phyloP scores from a whole-genome alignment of 2,888 invertebrate species.

The Caenorhabditis sinica region DNA sequence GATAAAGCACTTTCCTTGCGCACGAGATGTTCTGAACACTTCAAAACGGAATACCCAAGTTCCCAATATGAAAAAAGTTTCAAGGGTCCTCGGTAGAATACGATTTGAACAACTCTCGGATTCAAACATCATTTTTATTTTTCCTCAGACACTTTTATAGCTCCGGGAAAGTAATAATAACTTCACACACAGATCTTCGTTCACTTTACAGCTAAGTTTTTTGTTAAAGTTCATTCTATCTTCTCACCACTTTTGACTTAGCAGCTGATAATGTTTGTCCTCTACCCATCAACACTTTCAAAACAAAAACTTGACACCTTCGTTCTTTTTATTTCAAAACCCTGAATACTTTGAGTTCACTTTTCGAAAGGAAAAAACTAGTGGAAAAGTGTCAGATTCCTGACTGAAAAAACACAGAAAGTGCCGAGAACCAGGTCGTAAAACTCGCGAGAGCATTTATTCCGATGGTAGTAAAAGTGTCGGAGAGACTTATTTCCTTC shows the following conservation, averaged over 20 bases:
- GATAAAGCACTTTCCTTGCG: too few species aligned
- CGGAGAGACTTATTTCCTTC: not conserved
- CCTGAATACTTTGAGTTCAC: not conserved
- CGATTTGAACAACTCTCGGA: not conserved
- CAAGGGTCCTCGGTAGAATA: not conserved
- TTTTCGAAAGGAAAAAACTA: conserved; percentile 5
- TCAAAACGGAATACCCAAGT: not conserved
- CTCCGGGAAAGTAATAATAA: too few species aligned
- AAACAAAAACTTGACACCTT: conserved; percentile 50
- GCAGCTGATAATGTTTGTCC: conserved; percentile 29
- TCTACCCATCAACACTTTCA: not conserved
- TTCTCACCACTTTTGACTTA: not conserved
- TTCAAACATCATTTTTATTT: too few species aligned
- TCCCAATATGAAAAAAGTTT: not conserved
- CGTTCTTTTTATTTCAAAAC: not conserved
- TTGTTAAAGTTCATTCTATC: conserved; percentile 27
- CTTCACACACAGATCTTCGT: too few species aligned
- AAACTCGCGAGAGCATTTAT: conserved; percentile 29
- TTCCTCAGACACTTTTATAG: too few species aligned
- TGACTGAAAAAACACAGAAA: conserved; percentile 1
- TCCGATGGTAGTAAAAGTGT: conserved; percentile 40
- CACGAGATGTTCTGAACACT: not conserved
- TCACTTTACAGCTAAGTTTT: conserved; percentile 1
- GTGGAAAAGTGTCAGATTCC: conserved; percentile 49
- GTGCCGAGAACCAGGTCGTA: conserved; percentile 22